A percentile compares a stretch with the other conserved stretches of the same genome.
Evolutionary conservation across 64 coral and sea anemone genomes (phyloP).

Genomic region (Stichodactyla mertensii): DNA sequence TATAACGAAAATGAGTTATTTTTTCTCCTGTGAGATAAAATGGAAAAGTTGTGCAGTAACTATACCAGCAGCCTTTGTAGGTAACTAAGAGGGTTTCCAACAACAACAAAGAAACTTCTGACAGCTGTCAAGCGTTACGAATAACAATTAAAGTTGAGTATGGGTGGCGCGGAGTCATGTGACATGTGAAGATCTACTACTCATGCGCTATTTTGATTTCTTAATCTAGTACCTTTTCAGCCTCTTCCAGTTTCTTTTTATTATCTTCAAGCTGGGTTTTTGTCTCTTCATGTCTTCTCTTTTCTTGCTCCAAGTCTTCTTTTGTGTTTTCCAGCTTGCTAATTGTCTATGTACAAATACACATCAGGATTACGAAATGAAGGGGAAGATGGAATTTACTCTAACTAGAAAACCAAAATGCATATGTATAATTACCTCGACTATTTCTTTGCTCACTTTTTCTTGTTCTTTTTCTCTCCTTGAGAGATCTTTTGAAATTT

Average conservation of each 20-base stretch:
- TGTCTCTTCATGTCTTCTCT: slow-evolving; percentile 46
- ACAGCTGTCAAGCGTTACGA: too few species aligned
- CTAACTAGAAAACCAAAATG: background rate
- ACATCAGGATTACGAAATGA: background rate
- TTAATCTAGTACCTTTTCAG: slow-evolving; percentile 66
- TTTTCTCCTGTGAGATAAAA: too few species aligned
- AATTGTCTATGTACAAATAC: slow-evolving; percentile 27
- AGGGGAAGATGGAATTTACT: background rate
- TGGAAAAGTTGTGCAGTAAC: too few species aligned
- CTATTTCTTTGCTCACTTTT: slow-evolving; percentile 26
- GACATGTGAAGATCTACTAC: too few species aligned
- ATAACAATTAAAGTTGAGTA: too few species aligned
- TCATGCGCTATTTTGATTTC: too few species aligned
- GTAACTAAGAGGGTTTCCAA: too few species aligned
- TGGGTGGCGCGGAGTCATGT: too few species aligned
- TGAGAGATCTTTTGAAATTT: slow-evolving; percentile 28
- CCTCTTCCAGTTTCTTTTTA: slow-evolving; percentile 62
- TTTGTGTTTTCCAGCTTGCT: slow-evolving; percentile 43
- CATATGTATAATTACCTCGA: slow-evolving; percentile 19
- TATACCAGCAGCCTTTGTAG: too few species aligned
- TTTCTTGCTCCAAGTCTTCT: slow-evolving; percentile 49
- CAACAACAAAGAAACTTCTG: too few species aligned
- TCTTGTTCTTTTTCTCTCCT: slow-evolving; percentile 23
- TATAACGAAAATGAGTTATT: too few species aligned
- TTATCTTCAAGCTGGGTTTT: slow-evolving; percentile 64